Evolutionary conservation across 2,888 invertebrate species (phyloP).

Genomic region (Poecilobothrus nobilitatus): DNA sequence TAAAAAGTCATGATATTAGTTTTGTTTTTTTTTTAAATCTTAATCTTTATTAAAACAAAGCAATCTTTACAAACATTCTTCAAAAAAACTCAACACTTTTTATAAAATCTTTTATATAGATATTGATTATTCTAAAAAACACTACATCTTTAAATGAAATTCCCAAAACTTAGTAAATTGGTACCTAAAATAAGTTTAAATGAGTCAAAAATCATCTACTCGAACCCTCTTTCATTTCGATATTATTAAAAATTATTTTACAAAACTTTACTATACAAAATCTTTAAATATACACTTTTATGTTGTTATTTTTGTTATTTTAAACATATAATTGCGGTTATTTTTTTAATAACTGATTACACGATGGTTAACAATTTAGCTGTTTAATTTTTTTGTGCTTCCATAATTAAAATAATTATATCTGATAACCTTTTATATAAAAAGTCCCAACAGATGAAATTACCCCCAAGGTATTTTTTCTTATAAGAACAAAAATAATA

Average conservation of each 20-base stretch:
- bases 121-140: too few species aligned
- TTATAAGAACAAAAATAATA: neutral
- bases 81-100: neutral
- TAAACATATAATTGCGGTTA: neutral
- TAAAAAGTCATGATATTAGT: neutral
- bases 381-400: neutral
- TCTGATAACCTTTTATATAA: neutral
- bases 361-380: neutral
- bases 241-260: neutral
- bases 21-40: neutral
- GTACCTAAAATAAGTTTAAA: neutral
- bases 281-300: too few species aligned
- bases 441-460: neutral
- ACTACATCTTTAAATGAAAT: neutral
- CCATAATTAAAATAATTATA: neutral
- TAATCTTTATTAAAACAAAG: too few species aligned
- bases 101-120: neutral
- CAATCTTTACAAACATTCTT: too few species aligned
- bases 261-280: too few species aligned
- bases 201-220: too few species aligned
- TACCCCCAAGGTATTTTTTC: neutral
- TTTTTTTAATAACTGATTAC: neutral
- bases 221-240: neutral
- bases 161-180: neutral
- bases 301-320: too few species aligned